Evolutionary conservation across 2,113 vertebrate species (phyloP).

Genomic region (Ochotona princeps): DNA sequence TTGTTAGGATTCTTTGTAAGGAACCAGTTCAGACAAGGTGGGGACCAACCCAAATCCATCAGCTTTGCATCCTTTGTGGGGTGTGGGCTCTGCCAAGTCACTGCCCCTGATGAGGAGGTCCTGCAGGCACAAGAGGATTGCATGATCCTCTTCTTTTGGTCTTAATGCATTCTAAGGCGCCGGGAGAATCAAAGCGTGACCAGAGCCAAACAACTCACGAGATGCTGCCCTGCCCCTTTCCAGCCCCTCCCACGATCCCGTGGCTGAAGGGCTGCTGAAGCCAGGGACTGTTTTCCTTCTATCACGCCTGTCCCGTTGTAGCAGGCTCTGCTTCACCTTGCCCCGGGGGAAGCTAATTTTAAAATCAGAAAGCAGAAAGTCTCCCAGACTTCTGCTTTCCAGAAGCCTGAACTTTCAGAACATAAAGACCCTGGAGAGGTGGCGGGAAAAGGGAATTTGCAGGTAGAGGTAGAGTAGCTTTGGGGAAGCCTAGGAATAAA

Average conservation of each 20-base stretch:
- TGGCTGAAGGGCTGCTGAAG: conserved; percentile 31
- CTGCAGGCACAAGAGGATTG: neutral
- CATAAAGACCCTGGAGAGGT: neutral
- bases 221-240: neutral
- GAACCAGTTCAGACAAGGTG: conserved; percentile 39
- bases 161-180: neutral
- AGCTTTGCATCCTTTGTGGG: neutral
- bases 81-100: neutral
- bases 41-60: neutral
- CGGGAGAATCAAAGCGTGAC: neutral
- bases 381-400: neutral
- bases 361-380: conserved; percentile 2
- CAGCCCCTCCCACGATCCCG: neutral
- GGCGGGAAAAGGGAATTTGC: neutral
- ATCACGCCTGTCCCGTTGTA: neutral
- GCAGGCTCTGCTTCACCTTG: neutral
- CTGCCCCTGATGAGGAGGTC: neutral
- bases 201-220: neutral
- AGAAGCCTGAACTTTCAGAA: conserved; percentile 40
- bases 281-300: neutral
- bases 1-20: conserved; percentile 44
- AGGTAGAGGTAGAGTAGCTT: neutral
- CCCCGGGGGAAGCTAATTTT: neutral
- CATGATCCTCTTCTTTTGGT: neutral
- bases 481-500: neutral